Percentiles rank a stretch among this genome's conserved stretches.
Conservation (phyloP, 92 coral and sea anemone species). For the Bergia puertoricense region DNA sequence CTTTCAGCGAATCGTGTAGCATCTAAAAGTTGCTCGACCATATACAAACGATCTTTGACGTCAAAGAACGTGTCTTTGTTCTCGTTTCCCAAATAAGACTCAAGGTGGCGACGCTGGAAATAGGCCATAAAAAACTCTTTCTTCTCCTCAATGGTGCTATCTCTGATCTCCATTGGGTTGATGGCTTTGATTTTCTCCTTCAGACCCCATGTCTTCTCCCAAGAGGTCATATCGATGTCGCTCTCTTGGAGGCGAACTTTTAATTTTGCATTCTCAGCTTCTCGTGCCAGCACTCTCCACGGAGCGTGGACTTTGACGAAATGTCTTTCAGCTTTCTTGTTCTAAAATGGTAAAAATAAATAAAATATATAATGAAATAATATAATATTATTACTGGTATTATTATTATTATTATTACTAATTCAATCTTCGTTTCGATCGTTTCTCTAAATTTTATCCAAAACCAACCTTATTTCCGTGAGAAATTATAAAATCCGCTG, state of each 20-base stretch:
- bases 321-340: slow-evolving; percentile 60
- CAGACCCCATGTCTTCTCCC: slow-evolving; percentile 47
- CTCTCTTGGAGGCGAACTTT: slow-evolving; percentile 80
- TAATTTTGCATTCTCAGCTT: slow-evolving; percentile 76
- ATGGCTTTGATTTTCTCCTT: slow-evolving; percentile 46
- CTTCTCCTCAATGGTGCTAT: slow-evolving; percentile 56
- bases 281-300: slow-evolving; percentile 62
- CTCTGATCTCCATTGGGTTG: slow-evolving; percentile 70
- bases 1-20: slow-evolving; percentile 73
- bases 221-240: slow-evolving; percentile 63
- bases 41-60: slow-evolving; percentile 58
- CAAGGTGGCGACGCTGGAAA: slow-evolving; percentile 56
- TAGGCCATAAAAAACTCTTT: slow-evolving; percentile 78
- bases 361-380: no score
- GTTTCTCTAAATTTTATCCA: no score
- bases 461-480: no score
- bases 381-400: no score
- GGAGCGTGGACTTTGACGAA: slow-evolving; percentile 88
- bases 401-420: no score
- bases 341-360: slow-evolving; percentile 39
- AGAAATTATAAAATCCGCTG: no score
- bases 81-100: slow-evolving; percentile 52
- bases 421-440: no score
- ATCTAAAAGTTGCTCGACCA: slow-evolving; percentile 66
- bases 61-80: slow-evolving; percentile 64